Percentiles rank a stretch among this genome's conserved stretches.
Evolutionary conservation across 1,140 invertebrate genomes (phyloP).

Genomic region (Drosophila ambigua): DNA sequence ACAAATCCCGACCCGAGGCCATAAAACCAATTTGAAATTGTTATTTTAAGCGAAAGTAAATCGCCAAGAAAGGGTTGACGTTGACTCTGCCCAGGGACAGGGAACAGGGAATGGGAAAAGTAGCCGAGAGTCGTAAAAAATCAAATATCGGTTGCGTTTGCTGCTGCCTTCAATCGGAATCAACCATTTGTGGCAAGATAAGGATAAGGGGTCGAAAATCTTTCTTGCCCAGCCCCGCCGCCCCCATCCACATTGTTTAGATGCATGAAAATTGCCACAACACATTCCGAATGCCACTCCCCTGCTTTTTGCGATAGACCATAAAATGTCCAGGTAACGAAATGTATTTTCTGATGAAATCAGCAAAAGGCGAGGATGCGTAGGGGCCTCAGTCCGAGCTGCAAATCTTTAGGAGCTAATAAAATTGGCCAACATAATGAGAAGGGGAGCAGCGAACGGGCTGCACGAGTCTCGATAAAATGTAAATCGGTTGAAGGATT

Average conservation of each 20-base stretch:
- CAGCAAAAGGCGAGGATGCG: constrained; percentile 53
- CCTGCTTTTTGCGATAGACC: background rate
- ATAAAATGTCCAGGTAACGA: constrained; percentile 77
- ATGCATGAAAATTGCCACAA: constrained; percentile 42
- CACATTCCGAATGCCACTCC: constrained; percentile 9
- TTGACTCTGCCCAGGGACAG: constrained; percentile 4
- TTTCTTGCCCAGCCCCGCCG: background rate
- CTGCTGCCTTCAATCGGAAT: constrained; percentile 56
- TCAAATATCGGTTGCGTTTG: constrained; percentile 69
- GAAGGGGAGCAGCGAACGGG: constrained; percentile 18
- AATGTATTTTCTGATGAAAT: constrained; percentile 80
- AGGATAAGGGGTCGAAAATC: constrained; percentile 22
- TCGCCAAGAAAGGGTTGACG: constrained; percentile 35
- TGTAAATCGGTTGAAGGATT: constrained; percentile 62
- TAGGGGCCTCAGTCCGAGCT: constrained; percentile 35
- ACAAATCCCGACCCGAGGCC: constrained; percentile 68
- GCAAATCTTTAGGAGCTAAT: constrained; percentile 75
- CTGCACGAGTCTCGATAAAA: constrained; percentile 54
- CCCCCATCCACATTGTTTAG: constrained; percentile 32
- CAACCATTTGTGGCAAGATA: constrained; percentile 61
- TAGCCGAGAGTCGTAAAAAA: constrained; percentile 65
- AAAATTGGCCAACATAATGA: constrained; percentile 75
- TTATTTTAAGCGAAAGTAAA: constrained; percentile 77
- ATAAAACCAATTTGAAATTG: constrained; percentile 83
- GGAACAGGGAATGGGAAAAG: constrained; percentile 24